Conservation (phyloP, 2,888 invertebrate species). For the Pristionchus japonicus region DNA sequence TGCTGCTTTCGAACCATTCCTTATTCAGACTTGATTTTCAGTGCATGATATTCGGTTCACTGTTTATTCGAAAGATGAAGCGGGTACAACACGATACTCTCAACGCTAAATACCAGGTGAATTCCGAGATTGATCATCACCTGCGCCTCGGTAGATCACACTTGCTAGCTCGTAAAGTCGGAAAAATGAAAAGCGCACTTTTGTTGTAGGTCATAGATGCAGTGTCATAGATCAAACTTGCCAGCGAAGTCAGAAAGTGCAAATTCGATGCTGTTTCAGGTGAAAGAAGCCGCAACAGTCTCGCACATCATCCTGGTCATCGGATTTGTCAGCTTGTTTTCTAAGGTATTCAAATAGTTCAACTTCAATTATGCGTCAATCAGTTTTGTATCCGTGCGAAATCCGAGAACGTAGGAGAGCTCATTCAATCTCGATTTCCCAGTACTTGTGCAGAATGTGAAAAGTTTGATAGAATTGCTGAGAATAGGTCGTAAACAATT, state of each 20-base stretch:
- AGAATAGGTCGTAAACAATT: background rate
- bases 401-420: background rate
- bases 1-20: too few relatives aligned
- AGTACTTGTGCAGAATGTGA: background rate
- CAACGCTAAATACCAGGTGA: slow-evolving; percentile 4
- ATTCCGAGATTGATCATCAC: too few relatives aligned
- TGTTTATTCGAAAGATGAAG: background rate
- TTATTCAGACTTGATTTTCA: background rate
- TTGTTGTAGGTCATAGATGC: too few relatives aligned
- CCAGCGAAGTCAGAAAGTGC: background rate
- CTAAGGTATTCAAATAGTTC: background rate
- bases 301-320: background rate
- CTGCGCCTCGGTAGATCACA: too few relatives aligned
- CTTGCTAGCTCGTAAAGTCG: too few relatives aligned
- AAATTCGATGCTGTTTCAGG: background rate
- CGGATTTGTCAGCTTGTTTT: background rate
- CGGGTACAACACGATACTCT: background rate
- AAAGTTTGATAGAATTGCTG: background rate
- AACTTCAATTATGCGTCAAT: background rate
- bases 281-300: background rate
- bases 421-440: background rate
- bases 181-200: too few relatives aligned
- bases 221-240: too few relatives aligned
- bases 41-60: slow-evolving; percentile 12
- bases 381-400: background rate